A percentile compares a stretch with the other conserved stretches of the same genome.
These are phyloP conservation scores for Ictidomys tridecemlineatus DNA, from an alignment of 2,113 vertebrate species.

Conservation along the genomic window DNA sequence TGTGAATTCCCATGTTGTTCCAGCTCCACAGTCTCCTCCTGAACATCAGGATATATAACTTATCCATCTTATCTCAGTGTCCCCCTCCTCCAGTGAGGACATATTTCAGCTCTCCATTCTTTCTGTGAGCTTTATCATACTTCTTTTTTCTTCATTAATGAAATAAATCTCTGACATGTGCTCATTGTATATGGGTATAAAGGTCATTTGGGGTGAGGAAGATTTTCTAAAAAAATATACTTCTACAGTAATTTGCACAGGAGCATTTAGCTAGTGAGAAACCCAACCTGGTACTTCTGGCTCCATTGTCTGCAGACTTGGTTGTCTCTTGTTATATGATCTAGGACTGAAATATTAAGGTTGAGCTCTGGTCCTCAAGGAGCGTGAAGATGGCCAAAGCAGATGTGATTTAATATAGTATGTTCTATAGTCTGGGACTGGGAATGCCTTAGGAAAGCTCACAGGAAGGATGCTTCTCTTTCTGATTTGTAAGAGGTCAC, in stretches of 20 bases:
- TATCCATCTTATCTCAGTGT: not conserved
- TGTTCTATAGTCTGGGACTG: rapidly evolving
- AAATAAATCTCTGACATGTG: not conserved
- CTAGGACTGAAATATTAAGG: not conserved
- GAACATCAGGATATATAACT: not conserved
- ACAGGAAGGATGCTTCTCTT: not conserved
- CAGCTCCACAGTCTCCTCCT: too few species aligned
- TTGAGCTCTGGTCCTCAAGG: not conserved
- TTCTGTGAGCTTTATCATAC: not conserved
- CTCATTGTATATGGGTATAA: not conserved
- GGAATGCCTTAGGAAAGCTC: not conserved
- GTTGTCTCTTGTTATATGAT: not conserved
- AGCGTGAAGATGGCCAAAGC: not conserved
- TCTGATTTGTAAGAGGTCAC: not conserved
- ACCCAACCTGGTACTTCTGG: not conserved
- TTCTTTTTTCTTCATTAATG: not conserved
- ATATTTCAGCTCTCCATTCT: not conserved
- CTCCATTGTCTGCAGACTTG: not conserved
- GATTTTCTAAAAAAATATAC: not conserved
- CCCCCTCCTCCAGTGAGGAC: not conserved
- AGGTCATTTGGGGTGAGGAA: not conserved
- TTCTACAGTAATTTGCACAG: not conserved
- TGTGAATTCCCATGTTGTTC: too few species aligned
- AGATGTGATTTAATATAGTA: not conserved
- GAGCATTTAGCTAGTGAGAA: not conserved